phyloP scores from a whole-genome alignment of 1,140 invertebrate species.

The Solenopsis fugax region DNA sequence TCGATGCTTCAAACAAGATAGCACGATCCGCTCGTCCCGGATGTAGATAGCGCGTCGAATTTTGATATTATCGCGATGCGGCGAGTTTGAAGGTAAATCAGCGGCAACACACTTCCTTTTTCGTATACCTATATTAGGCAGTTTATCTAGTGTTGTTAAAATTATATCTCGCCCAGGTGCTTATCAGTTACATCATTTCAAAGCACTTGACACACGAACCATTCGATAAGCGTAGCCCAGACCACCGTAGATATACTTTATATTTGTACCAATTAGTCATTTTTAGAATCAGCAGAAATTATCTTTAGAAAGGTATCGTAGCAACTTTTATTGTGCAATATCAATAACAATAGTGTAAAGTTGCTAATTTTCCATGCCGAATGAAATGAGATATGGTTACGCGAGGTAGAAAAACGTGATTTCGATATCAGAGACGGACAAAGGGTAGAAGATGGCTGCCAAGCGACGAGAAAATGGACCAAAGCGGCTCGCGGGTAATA shows the following conservation, averaged over 20 bases:
- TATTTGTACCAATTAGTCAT: background rate
- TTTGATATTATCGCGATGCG: conserved; percentile 41
- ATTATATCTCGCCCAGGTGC: background rate
- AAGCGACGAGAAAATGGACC: conserved; percentile 56
- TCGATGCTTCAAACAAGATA: conserved; percentile 48
- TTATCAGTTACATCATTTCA: conserved; percentile 32
- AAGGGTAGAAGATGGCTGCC: conserved; percentile 34
- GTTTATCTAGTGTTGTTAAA: conserved; percentile 56
- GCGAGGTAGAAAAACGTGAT: background rate
- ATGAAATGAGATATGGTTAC: background rate
- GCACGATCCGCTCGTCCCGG: conserved; percentile 31
- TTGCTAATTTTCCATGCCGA: background rate
- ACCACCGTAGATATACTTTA: background rate
- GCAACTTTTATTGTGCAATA: background rate
- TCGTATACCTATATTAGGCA: background rate
- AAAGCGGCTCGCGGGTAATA: conserved; percentile 61
- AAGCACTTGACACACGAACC: background rate
- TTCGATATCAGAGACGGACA: conserved; percentile 25
- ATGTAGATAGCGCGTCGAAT: conserved; percentile 46
- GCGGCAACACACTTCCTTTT: conserved; percentile 39
- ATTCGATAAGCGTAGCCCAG: background rate
- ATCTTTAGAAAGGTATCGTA: background rate
- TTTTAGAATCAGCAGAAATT: background rate
- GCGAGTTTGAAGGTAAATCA: conserved; percentile 37
- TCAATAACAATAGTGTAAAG: background rate